Evolutionary conservation across 2,797 vertebrate species (phyloP).

Genomic region (Protosalanx chinensis): DNA sequence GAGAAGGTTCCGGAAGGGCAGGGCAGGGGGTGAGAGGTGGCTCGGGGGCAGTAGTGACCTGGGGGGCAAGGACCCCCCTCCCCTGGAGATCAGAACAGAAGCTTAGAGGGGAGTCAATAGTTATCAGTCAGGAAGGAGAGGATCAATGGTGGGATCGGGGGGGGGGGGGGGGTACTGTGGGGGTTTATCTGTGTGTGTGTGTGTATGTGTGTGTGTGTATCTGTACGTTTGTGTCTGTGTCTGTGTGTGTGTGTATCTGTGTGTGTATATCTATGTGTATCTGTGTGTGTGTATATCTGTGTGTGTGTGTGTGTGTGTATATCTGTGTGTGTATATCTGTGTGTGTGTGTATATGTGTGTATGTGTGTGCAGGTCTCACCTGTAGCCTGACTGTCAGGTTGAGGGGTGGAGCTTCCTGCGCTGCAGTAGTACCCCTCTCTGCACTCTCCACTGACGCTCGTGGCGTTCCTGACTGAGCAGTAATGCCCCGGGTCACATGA

Average conservation of each 20-base stretch:
- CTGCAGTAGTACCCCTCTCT: constrained; percentile 81
- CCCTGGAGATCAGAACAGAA: constrained; percentile 49
- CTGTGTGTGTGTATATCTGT: constrained; percentile 6
- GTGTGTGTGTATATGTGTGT: constrained; percentile 5
- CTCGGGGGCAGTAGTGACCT: constrained; percentile 81
- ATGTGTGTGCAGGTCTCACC: constrained; percentile 56
- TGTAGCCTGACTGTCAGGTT: constrained; percentile 58
- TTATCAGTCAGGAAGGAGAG: no score
- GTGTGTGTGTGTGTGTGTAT: neutral
- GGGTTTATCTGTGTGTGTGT: no score
- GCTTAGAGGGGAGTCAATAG: no score
- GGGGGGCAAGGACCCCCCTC: constrained; percentile 80
- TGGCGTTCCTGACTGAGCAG: constrained; percentile 77
- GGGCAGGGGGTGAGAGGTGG: constrained; percentile 70
- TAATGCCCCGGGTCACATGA: constrained; percentile 80
- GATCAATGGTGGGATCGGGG: no score
- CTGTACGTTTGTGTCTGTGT: neutral
- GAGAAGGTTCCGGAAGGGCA: constrained; percentile 84
- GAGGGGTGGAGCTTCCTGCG: constrained; percentile 71
- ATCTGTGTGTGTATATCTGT: neutral
- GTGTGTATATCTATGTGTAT: neutral
- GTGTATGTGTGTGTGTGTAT: constrained; percentile 15
- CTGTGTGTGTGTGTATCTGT: constrained; percentile 1
- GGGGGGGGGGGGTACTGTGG: neutral
- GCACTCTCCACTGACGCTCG: constrained; percentile 74